Evolutionary conservation across 2,888 invertebrate genomes (phyloP), one percentile per base, ranked within the genome.

Genomic region (Sminthurides aquaticus): DNA sequence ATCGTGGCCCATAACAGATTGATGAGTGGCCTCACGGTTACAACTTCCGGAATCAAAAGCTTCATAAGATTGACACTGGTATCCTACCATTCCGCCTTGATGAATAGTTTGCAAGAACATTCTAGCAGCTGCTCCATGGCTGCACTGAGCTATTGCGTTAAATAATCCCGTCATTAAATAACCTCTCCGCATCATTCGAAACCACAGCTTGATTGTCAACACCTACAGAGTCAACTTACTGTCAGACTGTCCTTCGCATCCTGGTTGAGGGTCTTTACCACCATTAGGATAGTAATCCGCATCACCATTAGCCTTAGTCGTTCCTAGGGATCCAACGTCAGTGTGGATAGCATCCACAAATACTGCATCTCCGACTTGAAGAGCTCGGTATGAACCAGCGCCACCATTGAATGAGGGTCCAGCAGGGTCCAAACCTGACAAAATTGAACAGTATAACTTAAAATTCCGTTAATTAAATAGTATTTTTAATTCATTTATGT

Each of bases 251-350:
- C 66, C 66, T 2, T 62, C 58, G 29, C 66, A 66, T 3, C 62
- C 62, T 25, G 66, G 66, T 24, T 66, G 66, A 18, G 66, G 66
- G 34, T 62, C 62, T 25, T 62, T 62, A 22, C 66, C 66, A 3
- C 62, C 66, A 48, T 66, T 66, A 20, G 62, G 62, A 24, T 26
- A 58, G 54, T 62, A 66, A 25, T 66, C 62, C 18, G 28, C 54
- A 20, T 57, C 29, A 25, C 57, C 66, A 48, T 43, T 49, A n/a
- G 27, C 52, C 8, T 34, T 26, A 20, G 57, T 57, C 27, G 60
- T 34, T 58, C 66, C 66, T n/a, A 62, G 57, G 26, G 56, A 56
- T 11, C 66, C 66, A 22, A 26, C 57, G 26, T 66, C 62, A 2
- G 66, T 34, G 62, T 66, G 62, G 49, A 66, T 34, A 27, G 57